Evolutionary conservation across 2,888 invertebrate species (phyloP).

Genomic region (Drosophila rellima): DNA sequence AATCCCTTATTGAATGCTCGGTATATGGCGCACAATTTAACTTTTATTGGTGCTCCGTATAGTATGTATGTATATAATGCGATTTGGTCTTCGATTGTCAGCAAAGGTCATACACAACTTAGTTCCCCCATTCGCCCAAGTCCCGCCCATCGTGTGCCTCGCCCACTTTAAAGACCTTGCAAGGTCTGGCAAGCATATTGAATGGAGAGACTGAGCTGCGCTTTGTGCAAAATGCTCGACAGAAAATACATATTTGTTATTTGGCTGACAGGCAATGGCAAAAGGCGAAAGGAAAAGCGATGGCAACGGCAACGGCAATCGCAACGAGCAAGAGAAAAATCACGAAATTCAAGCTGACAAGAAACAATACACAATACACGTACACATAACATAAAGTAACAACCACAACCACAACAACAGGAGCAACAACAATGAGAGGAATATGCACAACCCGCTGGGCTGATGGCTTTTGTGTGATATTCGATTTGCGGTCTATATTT

Average conservation of each 20-base stretch:
- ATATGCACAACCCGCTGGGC: conserved; percentile 52
- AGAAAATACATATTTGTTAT: conserved; percentile 61
- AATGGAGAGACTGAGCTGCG: conserved; percentile 26
- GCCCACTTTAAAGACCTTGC: conserved; percentile 48
- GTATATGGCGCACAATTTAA: conserved; percentile 67
- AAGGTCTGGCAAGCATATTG: conserved; percentile 51
- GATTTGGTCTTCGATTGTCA: conserved; percentile 75
- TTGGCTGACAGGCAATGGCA: conserved; percentile 65
- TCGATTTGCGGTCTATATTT: conserved; percentile 72
- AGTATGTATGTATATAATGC: conserved; percentile 59
- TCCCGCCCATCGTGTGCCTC: not conserved
- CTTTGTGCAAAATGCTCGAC: conserved; percentile 43
- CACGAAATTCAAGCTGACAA: conserved; percentile 70
- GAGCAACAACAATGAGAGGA: conserved; percentile 28
- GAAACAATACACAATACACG: conserved; percentile 76
- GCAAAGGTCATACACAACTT: conserved; percentile 72
- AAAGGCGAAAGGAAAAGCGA: conserved; percentile 3
- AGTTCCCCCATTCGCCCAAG: not conserved
- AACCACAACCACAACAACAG: not conserved
- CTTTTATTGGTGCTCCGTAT: conserved; percentile 69
- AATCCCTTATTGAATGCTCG: conserved; percentile 62
- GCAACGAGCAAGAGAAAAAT: conserved; percentile 63
- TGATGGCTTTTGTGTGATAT: conserved; percentile 67
- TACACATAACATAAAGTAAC: conserved; percentile 13
- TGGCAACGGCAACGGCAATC: conserved; percentile 4